These are phyloP conservation scores for Xyliphius kryptos DNA, from an alignment of 2,113 vertebrate species.

Conservation along the genomic window DNA sequence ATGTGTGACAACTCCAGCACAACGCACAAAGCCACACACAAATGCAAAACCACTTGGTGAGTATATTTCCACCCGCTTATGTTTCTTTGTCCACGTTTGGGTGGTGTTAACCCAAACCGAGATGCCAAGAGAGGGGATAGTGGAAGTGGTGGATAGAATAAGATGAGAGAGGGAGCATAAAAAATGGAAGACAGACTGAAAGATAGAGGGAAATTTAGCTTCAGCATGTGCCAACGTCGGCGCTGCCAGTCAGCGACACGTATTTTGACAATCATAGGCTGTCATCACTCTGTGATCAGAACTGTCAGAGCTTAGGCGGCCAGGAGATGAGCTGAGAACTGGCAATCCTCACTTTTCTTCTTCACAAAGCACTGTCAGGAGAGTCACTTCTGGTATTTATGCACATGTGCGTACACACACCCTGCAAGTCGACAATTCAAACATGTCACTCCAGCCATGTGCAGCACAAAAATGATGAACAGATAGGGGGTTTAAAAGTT, in stretches of 20 bases:
- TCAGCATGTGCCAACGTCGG: slow-evolving; percentile 50
- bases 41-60: slow-evolving; percentile 34
- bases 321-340: slow-evolving; percentile 57
- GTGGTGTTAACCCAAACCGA: slow-evolving; percentile 46
- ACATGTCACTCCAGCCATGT: slow-evolving; percentile 55
- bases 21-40: slow-evolving; percentile 38
- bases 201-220: slow-evolving; percentile 52
- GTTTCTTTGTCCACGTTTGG: slow-evolving; percentile 45
- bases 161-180: slow-evolving; percentile 42
- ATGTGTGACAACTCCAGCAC: slow-evolving; percentile 44
- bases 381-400: slow-evolving; percentile 62
- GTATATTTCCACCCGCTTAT: slow-evolving; percentile 46
- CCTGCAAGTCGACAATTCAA: slow-evolving; percentile 64
- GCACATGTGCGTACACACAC: slow-evolving; percentile 52
- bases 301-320: slow-evolving; percentile 62
- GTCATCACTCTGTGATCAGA: slow-evolving; percentile 72
- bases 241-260: slow-evolving; percentile 63
- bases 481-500: slow-evolving; percentile 18
- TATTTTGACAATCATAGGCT: slow-evolving; percentile 73
- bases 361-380: slow-evolving; percentile 39
- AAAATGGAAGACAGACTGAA: slow-evolving; percentile 13
- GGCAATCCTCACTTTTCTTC: slow-evolving; percentile 52
- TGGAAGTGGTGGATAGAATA: slow-evolving; percentile 36
- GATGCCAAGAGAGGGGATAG: slow-evolving; percentile 32
- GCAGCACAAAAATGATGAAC: slow-evolving; percentile 39